phyloP scores from a whole-genome alignment of 2,113 vertebrate genomes.

The Dissostichus mawsoni region DNA sequence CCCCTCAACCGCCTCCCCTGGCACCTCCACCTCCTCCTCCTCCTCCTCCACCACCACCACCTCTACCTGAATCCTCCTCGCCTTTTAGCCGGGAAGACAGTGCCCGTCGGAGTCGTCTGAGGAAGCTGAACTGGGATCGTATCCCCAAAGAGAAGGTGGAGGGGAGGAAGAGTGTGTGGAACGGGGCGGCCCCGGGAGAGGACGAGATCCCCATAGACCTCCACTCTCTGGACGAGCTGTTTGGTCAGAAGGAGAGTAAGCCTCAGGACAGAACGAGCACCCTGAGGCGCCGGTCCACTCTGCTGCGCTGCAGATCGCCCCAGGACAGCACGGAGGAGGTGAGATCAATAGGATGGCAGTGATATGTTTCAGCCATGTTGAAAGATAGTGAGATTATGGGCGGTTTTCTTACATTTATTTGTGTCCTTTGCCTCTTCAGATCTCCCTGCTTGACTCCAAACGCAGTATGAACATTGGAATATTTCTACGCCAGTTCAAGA shows the following conservation, averaged over 20 bases:
- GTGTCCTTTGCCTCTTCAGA: slow-evolving; percentile 67
- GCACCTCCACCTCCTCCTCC: slow-evolving; percentile 70
- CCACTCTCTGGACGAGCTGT: slow-evolving; percentile 85
- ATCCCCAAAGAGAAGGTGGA: slow-evolving; percentile 87
- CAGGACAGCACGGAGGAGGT: slow-evolving; percentile 81
- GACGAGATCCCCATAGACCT: slow-evolving; percentile 85
- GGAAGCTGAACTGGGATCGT: slow-evolving; percentile 87
- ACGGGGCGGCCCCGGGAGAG: slow-evolving; percentile 64
- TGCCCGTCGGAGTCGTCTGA: slow-evolving; percentile 74
- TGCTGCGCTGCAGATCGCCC: slow-evolving; percentile 70
- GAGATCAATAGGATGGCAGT: not conserved
- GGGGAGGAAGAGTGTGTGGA: slow-evolving; percentile 85
- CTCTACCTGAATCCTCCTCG: slow-evolving; percentile 37
- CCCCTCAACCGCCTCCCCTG: slow-evolving; percentile 45
- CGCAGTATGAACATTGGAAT: slow-evolving; percentile 89
- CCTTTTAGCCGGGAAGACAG: slow-evolving; percentile 69
- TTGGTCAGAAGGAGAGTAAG: slow-evolving; percentile 81
- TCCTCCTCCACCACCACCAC: slow-evolving; percentile 47
- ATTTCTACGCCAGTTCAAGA: slow-evolving; percentile 89
- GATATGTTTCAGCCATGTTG: not conserved
- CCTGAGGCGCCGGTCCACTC: slow-evolving; percentile 67
- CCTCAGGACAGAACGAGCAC: slow-evolving; percentile 59
- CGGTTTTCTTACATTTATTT: not conserved
- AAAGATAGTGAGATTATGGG: not conserved
- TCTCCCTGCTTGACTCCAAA: slow-evolving; percentile 86